A percentile compares a stretch with the other conserved stretches of the same genome.
Conservation (phyloP, 2,113 vertebrate species). For the Gambusia affinis region DNA sequence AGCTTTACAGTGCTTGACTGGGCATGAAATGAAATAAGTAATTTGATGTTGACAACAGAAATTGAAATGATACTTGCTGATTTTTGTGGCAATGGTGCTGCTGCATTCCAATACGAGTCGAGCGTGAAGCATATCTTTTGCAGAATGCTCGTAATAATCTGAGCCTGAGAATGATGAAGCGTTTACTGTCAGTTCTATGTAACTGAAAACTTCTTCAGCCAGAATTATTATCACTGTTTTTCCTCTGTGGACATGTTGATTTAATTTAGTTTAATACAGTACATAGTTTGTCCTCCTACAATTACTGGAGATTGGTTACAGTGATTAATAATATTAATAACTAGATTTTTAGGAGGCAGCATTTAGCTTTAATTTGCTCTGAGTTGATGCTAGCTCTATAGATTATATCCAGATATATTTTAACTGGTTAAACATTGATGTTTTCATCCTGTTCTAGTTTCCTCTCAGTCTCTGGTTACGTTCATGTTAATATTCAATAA, state of each 20-base stretch:
- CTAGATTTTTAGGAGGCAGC: background rate
- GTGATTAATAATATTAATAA: background rate
- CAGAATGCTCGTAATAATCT: background rate
- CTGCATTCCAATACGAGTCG: constrained; percentile 21
- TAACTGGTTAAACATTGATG: constrained; percentile 1
- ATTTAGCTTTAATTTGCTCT: background rate
- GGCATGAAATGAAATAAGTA: constrained; percentile 99
- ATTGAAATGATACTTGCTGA: constrained; percentile 97
- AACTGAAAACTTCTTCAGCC: background rate
- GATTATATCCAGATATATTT: background rate
- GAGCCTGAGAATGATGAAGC: background rate
- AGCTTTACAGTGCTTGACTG: constrained; percentile 94
- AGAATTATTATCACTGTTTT: background rate
- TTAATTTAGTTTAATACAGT: background rate
- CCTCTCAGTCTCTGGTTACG: background rate
- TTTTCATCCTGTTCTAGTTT: too few relatives aligned
- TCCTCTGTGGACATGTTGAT: background rate
- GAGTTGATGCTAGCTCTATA: background rate
- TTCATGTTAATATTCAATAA: background rate
- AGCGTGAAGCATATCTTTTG: constrained; percentile 16
- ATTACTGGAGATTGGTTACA: background rate
- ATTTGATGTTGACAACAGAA: constrained; percentile 98
- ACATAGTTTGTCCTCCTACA: too few relatives aligned
- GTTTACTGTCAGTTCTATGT: background rate
- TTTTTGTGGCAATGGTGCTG: constrained; percentile 75